phyloP scores from a whole-genome alignment of 2,113 vertebrate genomes.

The Apistogramma diplotaenia region DNA sequence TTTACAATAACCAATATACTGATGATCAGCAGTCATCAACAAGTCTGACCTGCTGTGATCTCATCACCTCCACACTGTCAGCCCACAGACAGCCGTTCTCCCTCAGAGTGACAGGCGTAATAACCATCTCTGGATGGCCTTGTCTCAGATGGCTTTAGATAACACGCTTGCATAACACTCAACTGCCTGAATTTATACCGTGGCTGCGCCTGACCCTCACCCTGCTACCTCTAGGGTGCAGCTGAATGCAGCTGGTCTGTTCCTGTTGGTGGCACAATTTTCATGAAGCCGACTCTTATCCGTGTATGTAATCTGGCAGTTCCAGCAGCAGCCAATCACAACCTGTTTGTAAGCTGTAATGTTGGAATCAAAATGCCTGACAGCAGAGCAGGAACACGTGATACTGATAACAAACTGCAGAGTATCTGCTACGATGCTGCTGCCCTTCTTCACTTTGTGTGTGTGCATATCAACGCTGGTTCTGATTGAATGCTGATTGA shows the following conservation, averaged over 20 bases:
- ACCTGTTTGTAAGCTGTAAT: slow-evolving; percentile 45
- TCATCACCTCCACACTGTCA: slow-evolving; percentile 47
- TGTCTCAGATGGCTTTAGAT: slow-evolving; percentile 63
- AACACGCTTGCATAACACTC: slow-evolving; percentile 60
- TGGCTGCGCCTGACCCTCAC: slow-evolving; percentile 43
- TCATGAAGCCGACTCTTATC: slow-evolving; percentile 58
- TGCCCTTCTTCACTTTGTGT: slow-evolving; percentile 5
- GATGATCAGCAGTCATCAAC: slow-evolving; percentile 25
- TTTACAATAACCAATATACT: not conserved
- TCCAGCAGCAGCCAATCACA: slow-evolving; percentile 63
- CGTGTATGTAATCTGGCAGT: slow-evolving; percentile 64
- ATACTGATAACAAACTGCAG: slow-evolving; percentile 20
- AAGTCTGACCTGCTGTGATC: slow-evolving; percentile 47
- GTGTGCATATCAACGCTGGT: not conserved
- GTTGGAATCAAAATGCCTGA: slow-evolving; percentile 57
- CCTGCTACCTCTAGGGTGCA: slow-evolving; percentile 40
- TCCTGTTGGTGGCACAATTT: slow-evolving; percentile 52
- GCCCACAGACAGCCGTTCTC: slow-evolving; percentile 44
- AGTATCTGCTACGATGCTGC: slow-evolving; percentile 14
- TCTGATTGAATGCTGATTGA: too few species aligned
- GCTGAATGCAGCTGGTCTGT: slow-evolving; percentile 44
- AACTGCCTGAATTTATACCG: slow-evolving; percentile 56
- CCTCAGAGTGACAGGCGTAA: slow-evolving; percentile 52
- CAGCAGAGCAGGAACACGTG: slow-evolving; percentile 48
- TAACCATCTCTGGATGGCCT: slow-evolving; percentile 49